Conservation (phyloP, 92 coral and sea anemone species). For the Palythoa grandiflora region DNA sequence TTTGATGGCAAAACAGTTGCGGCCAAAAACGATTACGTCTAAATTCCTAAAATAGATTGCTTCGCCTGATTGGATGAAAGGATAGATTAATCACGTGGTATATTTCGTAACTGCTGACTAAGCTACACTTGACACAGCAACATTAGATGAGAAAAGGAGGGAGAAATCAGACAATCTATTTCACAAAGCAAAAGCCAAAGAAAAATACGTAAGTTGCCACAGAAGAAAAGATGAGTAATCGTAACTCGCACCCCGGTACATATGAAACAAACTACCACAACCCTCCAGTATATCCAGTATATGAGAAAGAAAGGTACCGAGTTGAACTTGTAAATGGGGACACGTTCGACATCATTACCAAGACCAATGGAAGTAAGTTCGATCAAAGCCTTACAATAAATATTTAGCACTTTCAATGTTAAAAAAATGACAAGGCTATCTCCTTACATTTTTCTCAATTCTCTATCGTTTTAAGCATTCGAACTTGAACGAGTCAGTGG, state of each 20-base stretch:
- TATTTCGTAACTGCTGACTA: not conserved
- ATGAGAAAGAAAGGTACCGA: too few species aligned
- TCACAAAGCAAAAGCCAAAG: not conserved
- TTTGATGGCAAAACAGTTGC: too few species aligned
- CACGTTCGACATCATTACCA: too few species aligned
- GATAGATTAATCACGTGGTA: not conserved
- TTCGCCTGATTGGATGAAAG: not conserved
- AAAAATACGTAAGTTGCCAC: not conserved
- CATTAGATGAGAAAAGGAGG: not conserved
- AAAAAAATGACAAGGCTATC: not conserved
- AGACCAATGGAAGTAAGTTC: constrained; percentile 15
- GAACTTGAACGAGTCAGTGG: not conserved
- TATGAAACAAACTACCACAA: not conserved
- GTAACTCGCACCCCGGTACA: not conserved
- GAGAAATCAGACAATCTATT: not conserved
- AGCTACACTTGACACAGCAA: not conserved
- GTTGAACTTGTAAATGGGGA: too few species aligned
- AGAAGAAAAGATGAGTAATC: not conserved
- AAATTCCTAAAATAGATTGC: not conserved
- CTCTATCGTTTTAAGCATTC: not conserved
- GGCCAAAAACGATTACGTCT: too few species aligned
- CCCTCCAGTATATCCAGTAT: not conserved
- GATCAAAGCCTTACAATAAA: not conserved
- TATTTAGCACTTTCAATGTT: not conserved
- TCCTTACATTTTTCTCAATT: not conserved